Conservation (phyloP, 1,140 invertebrate genomes). For the Geopemphigus sp. region DNA sequence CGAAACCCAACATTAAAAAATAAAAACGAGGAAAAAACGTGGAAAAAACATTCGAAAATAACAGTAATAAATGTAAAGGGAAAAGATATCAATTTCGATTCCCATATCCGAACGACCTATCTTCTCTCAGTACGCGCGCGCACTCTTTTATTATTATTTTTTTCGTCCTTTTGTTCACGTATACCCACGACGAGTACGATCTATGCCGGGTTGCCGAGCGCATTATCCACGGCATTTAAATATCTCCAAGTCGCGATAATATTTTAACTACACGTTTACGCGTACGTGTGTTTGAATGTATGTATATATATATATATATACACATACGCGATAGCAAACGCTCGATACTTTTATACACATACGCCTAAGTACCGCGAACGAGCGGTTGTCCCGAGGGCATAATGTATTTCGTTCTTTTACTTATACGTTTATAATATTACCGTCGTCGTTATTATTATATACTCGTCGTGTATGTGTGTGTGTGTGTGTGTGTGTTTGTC, state of each 20-base stretch:
- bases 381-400: constrained; percentile 24
- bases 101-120: constrained; percentile 47
- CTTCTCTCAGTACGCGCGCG: too few species aligned
- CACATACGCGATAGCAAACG: too few species aligned
- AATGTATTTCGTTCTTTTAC: constrained; percentile 16
- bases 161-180: neutral
- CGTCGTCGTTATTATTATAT: too few species aligned
- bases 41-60: constrained; percentile 46
- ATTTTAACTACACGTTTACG: constrained; percentile 43
- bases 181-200: too few species aligned
- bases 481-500: neutral
- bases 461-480: too few species aligned
- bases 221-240: constrained; percentile 41
- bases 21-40: neutral
- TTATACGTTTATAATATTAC: neutral
- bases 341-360: too few species aligned
- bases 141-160: constrained; percentile 22
- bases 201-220: too few species aligned
- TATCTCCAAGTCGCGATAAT: constrained; percentile 49
- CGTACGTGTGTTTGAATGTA: neutral
- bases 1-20: constrained; percentile 48
- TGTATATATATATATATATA: too few species aligned
- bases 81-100: constrained; percentile 49
- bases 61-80: constrained; percentile 45
- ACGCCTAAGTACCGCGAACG: neutral